Conservation (phyloP, 1,140 invertebrate genomes). For the Drosophila ohnishii region DNA sequence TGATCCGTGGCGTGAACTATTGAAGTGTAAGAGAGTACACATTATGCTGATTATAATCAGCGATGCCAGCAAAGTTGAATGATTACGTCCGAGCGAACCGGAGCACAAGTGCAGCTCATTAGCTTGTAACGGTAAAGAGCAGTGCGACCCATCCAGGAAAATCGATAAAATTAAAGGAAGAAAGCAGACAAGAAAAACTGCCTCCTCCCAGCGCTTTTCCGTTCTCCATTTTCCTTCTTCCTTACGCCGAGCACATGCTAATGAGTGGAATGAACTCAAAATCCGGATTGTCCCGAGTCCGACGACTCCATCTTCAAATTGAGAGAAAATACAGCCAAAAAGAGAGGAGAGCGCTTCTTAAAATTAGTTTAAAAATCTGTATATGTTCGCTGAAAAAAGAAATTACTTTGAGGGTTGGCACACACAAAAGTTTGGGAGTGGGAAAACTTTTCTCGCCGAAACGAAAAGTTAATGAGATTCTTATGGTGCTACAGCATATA, state of each 20-base stretch:
- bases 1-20: conserved; percentile 79
- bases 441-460: conserved; percentile 25
- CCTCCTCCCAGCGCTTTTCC: background rate
- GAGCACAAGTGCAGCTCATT: conserved; percentile 71
- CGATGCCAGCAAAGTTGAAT: conserved; percentile 52
- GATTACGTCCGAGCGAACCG: conserved; percentile 37
- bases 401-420: conserved; percentile 43
- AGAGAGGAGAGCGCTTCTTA: conserved; percentile 26
- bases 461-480: conserved; percentile 33
- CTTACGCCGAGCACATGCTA: conserved; percentile 55
- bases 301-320: conserved; percentile 33
- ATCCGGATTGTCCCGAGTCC: conserved; percentile 34
- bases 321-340: conserved; percentile 32
- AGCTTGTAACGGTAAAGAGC: conserved; percentile 55
- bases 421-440: conserved; percentile 8
- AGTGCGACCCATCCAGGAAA: conserved; percentile 44
- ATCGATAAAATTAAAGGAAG: conserved; percentile 79
- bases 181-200: conserved; percentile 22
- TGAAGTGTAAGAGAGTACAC: conserved; percentile 80
- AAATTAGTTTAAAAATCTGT: conserved; percentile 50
- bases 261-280: conserved; percentile 75
- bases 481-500: background rate
- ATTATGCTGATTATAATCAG: conserved; percentile 80
- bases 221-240: conserved; percentile 9
- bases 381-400: conserved; percentile 25